Conservation (phyloP, 1,140 invertebrate species). For the Phthorimaea operculella region DNA sequence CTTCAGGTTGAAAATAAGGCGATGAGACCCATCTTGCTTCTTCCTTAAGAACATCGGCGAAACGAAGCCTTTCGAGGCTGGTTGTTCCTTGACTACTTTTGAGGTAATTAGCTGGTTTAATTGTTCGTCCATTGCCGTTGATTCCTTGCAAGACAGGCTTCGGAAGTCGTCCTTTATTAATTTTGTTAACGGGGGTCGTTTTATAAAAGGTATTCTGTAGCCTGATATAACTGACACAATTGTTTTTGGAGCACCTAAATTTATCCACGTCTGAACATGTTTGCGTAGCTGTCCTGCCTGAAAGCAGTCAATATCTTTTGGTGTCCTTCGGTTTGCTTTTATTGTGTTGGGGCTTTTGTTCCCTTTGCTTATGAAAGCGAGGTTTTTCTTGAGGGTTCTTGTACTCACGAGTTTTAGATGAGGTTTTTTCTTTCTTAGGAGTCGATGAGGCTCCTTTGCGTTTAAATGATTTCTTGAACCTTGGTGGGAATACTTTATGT, state of each 20-base stretch:
- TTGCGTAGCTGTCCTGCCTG: too few relatives aligned
- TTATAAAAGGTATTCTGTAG: background rate
- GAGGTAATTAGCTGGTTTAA: background rate
- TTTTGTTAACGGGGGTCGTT: background rate
- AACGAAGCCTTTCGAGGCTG: background rate
- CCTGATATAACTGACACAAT: background rate
- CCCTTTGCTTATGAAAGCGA: background rate
- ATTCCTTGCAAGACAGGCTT: background rate
- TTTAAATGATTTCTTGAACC: background rate
- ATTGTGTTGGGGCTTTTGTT: too few relatives aligned
- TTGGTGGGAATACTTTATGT: constrained; percentile 2
- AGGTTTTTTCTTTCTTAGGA: background rate
- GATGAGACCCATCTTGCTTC: background rate
- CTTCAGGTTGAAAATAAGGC: background rate
- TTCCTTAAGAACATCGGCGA: background rate
- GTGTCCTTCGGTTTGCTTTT: too few relatives aligned
- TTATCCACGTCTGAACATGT: too few relatives aligned
- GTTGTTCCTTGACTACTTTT: background rate
- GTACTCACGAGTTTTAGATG: background rate
- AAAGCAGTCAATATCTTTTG: too few relatives aligned
- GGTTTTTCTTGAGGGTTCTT: background rate
- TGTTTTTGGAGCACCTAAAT: too few relatives aligned
- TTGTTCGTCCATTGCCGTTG: background rate
- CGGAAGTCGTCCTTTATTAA: background rate
- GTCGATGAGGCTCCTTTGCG: background rate